Evolutionary conservation across 2,888 invertebrate genomes (phyloP).

Genomic region (Chironomus tentans): DNA sequence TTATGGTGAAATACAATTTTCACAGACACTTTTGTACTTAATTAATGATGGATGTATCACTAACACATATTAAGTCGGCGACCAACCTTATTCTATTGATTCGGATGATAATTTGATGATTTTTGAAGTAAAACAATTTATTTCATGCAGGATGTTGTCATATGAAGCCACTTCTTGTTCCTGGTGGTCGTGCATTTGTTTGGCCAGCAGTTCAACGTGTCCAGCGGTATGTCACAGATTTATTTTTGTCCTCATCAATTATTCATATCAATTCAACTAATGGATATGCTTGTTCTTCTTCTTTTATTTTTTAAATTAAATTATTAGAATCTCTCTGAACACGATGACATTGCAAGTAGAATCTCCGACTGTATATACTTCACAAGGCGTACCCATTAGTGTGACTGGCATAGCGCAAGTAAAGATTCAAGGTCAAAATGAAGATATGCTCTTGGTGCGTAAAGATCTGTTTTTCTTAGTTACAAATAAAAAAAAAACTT

Average conservation of each 20-base stretch:
- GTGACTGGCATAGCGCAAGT: constrained; percentile 97
- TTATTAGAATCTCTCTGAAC: constrained; percentile 81
- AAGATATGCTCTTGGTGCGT: constrained; percentile 51
- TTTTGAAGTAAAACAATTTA: too few relatives aligned
- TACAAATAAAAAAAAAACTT: constrained; percentile 85
- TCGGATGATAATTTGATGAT: too few relatives aligned
- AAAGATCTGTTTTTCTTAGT: constrained; percentile 47
- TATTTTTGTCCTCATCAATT: not conserved
- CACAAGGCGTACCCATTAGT: constrained; percentile 93
- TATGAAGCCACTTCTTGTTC: constrained; percentile 82
- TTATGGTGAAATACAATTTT: too few relatives aligned
- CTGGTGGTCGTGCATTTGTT: constrained; percentile 94
- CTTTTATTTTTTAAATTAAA: not conserved
- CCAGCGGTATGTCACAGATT: constrained; percentile 51
- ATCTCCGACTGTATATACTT: constrained; percentile 91
- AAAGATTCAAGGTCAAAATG: constrained; percentile 65
- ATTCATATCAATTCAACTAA: not conserved
- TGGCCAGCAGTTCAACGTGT: constrained; percentile 88
- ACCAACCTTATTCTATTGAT: too few relatives aligned
- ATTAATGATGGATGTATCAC: too few relatives aligned
- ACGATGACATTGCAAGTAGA: constrained; percentile 96
- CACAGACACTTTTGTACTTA: too few relatives aligned
- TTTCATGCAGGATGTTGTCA: constrained; percentile 78
- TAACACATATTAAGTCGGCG: too few relatives aligned
- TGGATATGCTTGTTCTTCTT: not conserved